These are phyloP conservation scores for Diplosoma virens DNA, from an alignment of 23 tunicate species.

Conservation along the genomic window DNA sequence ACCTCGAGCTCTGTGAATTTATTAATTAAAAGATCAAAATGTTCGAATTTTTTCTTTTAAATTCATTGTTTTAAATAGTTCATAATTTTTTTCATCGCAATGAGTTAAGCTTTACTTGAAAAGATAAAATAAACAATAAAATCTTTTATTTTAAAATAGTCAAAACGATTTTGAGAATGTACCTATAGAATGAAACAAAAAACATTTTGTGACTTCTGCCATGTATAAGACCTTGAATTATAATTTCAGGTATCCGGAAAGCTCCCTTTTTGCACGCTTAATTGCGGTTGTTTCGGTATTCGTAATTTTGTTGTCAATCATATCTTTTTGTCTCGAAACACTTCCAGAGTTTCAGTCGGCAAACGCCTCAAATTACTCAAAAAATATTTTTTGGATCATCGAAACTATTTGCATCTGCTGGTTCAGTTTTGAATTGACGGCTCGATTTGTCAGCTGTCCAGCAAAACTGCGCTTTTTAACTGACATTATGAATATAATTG, in stretches of 20 bases:
- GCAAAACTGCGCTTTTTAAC: slow-evolving; percentile 79
- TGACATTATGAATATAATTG: slow-evolving; percentile 96
- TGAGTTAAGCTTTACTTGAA: too few relatives aligned
- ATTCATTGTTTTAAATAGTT: too few relatives aligned
- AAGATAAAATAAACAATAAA: too few relatives aligned
- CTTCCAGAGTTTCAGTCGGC: background rate
- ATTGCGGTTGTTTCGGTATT: slow-evolving; percentile 92
- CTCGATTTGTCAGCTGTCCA: slow-evolving; percentile 89
- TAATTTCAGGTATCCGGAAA: slow-evolving; percentile 92
- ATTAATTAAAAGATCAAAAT: too few relatives aligned
- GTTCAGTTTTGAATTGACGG: slow-evolving; percentile 88
- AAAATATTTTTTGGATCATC: slow-evolving; percentile 92
- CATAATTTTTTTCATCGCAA: too few relatives aligned
- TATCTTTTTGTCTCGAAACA: slow-evolving; percentile 98
- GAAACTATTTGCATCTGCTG: slow-evolving; percentile 98
- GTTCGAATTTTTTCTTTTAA: too few relatives aligned
- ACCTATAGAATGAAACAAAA: too few relatives aligned
- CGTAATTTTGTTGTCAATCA: slow-evolving; percentile 94
- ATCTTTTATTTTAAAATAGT: too few relatives aligned
- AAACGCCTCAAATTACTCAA: background rate
- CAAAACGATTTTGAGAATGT: too few relatives aligned
- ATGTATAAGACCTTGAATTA: too few relatives aligned
- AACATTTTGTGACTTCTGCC: too few relatives aligned
- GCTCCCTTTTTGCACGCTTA: slow-evolving; percentile 83
- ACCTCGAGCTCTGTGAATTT: too few relatives aligned